Evolutionary conservation across 53 echinoderm and acorn worm genomes (phyloP).

Genomic region (Crossaster papposus): DNA sequence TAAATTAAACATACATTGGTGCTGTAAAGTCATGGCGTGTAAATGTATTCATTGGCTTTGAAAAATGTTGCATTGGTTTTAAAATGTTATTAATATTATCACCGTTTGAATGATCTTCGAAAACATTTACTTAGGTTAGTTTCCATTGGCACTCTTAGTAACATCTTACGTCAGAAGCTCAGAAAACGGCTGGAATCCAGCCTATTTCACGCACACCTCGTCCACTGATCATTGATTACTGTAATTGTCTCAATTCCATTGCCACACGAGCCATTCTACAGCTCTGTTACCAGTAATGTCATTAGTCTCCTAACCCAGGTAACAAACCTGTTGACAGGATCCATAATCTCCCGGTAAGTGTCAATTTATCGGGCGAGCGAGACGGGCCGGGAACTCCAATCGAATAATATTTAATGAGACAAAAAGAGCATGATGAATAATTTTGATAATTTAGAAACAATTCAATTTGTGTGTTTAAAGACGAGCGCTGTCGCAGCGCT

Average conservation of each 20-base stretch:
- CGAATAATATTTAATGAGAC: slow-evolving; percentile 62
- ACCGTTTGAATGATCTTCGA: too few relatives aligned
- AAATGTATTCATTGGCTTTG: too few relatives aligned
- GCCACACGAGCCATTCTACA: slow-evolving; percentile 45
- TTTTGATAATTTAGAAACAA: slow-evolving; percentile 61
- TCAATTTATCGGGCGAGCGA: slow-evolving; percentile 49
- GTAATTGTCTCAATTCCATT: slow-evolving; percentile 61
- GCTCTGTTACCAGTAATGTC: slow-evolving; percentile 55
- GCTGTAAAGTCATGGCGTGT: too few relatives aligned
- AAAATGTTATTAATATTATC: not conserved
- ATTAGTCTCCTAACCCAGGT: slow-evolving; percentile 50
- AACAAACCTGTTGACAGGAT: slow-evolving; percentile 59
- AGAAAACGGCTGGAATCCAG: slow-evolving; percentile 42
- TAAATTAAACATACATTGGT: too few relatives aligned
- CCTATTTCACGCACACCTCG: slow-evolving; percentile 30
- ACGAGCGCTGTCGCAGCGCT: slow-evolving; percentile 12
- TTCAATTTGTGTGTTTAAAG: slow-evolving; percentile 61
- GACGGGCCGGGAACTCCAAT: slow-evolving; percentile 45
- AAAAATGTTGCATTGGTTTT: not conserved
- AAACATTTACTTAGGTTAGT: not conserved
- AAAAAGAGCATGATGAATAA: slow-evolving; percentile 58
- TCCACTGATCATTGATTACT: slow-evolving; percentile 59
- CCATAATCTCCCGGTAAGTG: slow-evolving; percentile 61
- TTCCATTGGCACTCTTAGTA: not conserved
- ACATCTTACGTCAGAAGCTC: not conserved